Percentiles rank a stretch among this genome's conserved stretches.
Evolutionary conservation across 2,888 invertebrate species (phyloP).

Genomic region (Plebejus argus): DNA sequence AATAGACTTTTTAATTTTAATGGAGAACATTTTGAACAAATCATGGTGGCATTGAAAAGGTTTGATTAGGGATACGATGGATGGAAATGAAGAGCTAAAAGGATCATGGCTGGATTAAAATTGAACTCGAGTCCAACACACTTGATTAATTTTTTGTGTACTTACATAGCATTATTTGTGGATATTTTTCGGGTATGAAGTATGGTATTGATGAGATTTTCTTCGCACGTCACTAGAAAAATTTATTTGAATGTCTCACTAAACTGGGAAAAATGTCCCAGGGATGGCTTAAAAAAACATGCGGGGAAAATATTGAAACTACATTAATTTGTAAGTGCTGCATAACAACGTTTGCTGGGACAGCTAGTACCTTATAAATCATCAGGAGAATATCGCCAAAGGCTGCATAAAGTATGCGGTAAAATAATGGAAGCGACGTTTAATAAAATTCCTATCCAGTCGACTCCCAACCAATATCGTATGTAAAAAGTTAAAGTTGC

Average conservation of each 20-base stretch:
- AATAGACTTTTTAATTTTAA: background rate
- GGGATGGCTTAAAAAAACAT: too few species aligned
- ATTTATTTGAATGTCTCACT: too few species aligned
- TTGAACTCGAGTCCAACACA: background rate
- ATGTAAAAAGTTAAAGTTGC: constrained; percentile 11
- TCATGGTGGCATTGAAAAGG: background rate
- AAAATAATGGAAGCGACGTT: background rate
- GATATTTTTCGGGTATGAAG: too few species aligned
- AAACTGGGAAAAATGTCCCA: too few species aligned
- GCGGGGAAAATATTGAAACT: too few species aligned
- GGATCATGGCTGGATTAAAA: background rate
- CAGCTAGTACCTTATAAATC: background rate
- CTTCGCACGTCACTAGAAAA: too few species aligned
- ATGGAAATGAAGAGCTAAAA: background rate
- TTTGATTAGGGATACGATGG: background rate
- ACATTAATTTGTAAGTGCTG: background rate
- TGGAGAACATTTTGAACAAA: background rate
- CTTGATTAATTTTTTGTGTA: background rate
- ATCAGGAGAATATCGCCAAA: background rate
- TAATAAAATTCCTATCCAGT: background rate
- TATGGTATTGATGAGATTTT: too few species aligned
- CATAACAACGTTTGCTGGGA: background rate
- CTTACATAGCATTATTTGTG: background rate
- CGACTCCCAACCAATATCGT: background rate
- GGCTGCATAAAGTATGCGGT: background rate